A percentile compares a stretch with the other conserved stretches of the same genome.
Evolutionary conservation across 2,888 invertebrate species (phyloP).

Genomic region (Volucella inflata): DNA sequence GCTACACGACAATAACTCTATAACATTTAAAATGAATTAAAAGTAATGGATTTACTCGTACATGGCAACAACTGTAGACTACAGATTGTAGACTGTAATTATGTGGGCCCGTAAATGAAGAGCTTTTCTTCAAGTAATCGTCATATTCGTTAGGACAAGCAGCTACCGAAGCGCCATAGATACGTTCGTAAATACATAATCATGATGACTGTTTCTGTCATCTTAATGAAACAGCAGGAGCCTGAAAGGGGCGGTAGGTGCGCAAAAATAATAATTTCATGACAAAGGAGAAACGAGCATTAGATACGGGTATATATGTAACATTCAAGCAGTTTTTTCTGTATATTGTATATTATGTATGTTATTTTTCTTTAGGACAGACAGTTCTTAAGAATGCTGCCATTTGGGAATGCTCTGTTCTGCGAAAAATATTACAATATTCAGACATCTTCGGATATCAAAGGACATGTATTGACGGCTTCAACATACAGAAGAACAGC

Average conservation of each 20-base stretch:
- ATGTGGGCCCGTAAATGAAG: constrained; percentile 32
- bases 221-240: constrained; percentile 34
- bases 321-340: no score
- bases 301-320: neutral
- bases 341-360: neutral
- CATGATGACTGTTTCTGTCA: constrained; percentile 54
- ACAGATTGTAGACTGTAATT: neutral
- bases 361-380: neutral
- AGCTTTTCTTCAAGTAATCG: constrained; percentile 1
- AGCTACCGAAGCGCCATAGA: constrained; percentile 16
- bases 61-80: constrained; percentile 20
- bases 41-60: constrained; percentile 15
- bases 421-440: constrained; percentile 36
- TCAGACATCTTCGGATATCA: neutral
- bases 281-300: constrained; percentile 5
- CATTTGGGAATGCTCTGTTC: constrained; percentile 19
- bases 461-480: no score
- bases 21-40: constrained; percentile 38
- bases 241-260: neutral
- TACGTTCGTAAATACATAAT: constrained; percentile 21
- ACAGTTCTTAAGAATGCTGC: constrained; percentile 12
- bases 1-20: constrained; percentile 14
- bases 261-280: constrained; percentile 1
- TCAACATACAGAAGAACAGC: neutral
- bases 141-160: constrained; percentile 33